Conservation (phyloP, 1,140 invertebrate species). For the Alviniconcha marisindica region DNA sequence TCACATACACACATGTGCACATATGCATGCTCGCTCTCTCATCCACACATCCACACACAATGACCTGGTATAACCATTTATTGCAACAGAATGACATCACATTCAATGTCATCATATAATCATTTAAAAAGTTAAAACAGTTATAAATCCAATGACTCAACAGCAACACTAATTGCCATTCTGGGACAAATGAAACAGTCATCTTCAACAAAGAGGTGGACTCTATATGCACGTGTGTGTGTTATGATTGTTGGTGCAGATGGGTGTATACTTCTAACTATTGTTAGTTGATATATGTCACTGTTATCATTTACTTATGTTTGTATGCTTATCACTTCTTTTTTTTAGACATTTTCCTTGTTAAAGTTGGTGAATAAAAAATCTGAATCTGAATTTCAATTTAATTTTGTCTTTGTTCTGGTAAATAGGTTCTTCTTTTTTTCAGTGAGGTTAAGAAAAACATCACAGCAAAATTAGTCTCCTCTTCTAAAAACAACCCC, state of each 20-base stretch:
- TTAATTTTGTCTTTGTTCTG: background rate
- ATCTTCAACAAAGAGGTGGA: background rate
- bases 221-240: background rate
- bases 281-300: too few relatives aligned
- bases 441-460: background rate
- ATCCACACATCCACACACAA: background rate
- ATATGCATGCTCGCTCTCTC: too few relatives aligned
- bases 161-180: background rate
- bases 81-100: background rate
- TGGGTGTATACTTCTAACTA: too few relatives aligned
- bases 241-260: too few relatives aligned
- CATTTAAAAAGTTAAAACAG: background rate
- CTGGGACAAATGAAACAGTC: background rate
- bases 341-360: too few relatives aligned
- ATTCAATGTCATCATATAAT: too few relatives aligned
- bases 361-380: too few relatives aligned
- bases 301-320: too few relatives aligned
- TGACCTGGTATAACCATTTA: background rate
- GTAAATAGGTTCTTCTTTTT: background rate
- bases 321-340: too few relatives aligned
- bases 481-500: background rate
- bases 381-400: too few relatives aligned
- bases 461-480: background rate
- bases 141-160: background rate
- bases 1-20: background rate